Percentiles rank a stretch among this genome's conserved stretches.
phyloP scores from a whole-genome alignment of 1,140 invertebrate species.

The Battus philenor region DNA sequence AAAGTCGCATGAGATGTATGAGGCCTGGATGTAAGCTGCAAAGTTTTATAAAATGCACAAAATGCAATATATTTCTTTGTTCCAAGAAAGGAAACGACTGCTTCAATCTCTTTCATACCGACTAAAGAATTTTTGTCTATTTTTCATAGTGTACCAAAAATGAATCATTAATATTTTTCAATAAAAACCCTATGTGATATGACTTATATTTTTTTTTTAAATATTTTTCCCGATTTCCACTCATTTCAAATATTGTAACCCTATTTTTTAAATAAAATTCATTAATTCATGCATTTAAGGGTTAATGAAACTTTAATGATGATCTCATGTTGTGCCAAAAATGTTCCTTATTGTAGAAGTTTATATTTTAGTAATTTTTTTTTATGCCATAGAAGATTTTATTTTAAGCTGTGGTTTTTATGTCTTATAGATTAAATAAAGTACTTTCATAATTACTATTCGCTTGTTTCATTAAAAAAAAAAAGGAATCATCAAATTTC shows the following conservation, averaged over 20 bases:
- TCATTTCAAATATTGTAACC: conserved; percentile 31
- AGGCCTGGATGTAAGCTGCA: conserved; percentile 37
- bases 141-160: conserved; percentile 34
- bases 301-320: conserved; percentile 9
- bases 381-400: too few species aligned
- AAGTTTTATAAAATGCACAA: conserved; percentile 31
- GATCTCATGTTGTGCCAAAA: background rate
- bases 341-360: too few species aligned
- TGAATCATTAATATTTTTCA: conserved; percentile 36
- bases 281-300: conserved; percentile 34
- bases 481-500: too few species aligned
- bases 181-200: conserved; percentile 25
- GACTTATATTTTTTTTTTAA: conserved; percentile 25
- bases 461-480: too few species aligned
- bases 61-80: conserved; percentile 31
- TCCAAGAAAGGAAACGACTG: conserved; percentile 32
- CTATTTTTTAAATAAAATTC: conserved; percentile 31
- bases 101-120: conserved; percentile 36
- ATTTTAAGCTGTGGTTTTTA: too few species aligned
- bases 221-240: conserved; percentile 32
- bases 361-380: too few species aligned
- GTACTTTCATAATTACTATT: too few species aligned
- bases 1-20: too few species aligned
- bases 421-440: too few species aligned
- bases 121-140: conserved; percentile 39